phyloP scores from a whole-genome alignment of 2,113 vertebrate genomes.

The Pycnonotus jocosus region DNA sequence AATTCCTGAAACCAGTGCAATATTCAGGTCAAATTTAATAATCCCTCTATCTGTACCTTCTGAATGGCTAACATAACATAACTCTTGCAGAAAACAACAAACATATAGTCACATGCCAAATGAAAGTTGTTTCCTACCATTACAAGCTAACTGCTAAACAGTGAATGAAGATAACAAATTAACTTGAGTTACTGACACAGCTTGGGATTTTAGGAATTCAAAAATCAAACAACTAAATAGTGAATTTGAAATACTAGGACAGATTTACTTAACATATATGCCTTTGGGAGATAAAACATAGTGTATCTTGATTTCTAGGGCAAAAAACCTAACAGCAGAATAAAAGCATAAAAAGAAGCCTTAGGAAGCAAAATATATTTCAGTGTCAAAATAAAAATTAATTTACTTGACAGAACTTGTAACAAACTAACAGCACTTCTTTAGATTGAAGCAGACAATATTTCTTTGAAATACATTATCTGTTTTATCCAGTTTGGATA shows the following conservation, averaged over 20 bases:
- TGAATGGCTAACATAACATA: background rate
- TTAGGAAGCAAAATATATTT: background rate
- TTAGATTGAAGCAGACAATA: background rate
- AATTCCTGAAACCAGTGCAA: background rate
- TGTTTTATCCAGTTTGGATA: background rate
- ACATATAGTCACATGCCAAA: background rate
- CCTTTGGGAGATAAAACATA: background rate
- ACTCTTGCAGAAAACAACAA: background rate
- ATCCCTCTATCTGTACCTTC: background rate
- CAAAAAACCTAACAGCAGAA: background rate
- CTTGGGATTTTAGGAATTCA: background rate
- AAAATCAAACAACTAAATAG: background rate
- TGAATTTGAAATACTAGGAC: background rate
- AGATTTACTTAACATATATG: background rate
- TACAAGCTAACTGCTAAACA: background rate
- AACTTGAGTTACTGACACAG: background rate
- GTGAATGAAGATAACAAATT: background rate
- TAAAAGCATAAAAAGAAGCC: background rate
- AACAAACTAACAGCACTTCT: background rate
- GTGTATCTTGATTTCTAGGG: background rate
- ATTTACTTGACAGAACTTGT: background rate
- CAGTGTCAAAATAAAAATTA: background rate
- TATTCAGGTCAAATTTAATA: background rate
- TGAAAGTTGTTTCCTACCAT: background rate
- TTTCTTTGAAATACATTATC: background rate